A percentile compares a stretch with the other conserved stretches of the same genome.
Conservation (phyloP, 2,888 invertebrate species). For the Conchocele bisecta region DNA sequence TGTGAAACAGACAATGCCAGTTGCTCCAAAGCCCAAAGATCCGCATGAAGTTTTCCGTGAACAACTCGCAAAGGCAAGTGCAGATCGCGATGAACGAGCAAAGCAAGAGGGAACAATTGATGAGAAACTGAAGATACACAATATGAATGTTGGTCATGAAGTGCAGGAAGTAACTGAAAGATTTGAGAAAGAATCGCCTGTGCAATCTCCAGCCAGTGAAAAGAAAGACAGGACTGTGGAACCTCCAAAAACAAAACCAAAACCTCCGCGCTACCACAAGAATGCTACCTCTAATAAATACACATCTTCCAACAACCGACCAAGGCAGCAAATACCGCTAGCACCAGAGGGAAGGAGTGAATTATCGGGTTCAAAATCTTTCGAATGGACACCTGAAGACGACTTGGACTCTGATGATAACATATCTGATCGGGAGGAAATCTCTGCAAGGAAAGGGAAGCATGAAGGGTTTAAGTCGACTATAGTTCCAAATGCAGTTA, state of each 20-base stretch:
- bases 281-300: slow-evolving; percentile 49
- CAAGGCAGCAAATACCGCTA: slow-evolving; percentile 13
- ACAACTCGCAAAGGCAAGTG: slow-evolving; percentile 66
- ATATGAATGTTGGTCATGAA: background rate
- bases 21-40: slow-evolving; percentile 68
- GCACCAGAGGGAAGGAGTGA: background rate
- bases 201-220: background rate
- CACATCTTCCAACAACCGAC: slow-evolving; percentile 19
- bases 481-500: slow-evolving; percentile 65
- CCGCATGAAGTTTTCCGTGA: slow-evolving; percentile 68
- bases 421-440: slow-evolving; percentile 59
- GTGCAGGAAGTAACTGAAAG: too few species aligned
- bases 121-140: slow-evolving; percentile 44
- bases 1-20: slow-evolving; percentile 63
- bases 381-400: slow-evolving; percentile 75
- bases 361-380: slow-evolving; percentile 41
- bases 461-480: slow-evolving; percentile 72
- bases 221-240: slow-evolving; percentile 40
- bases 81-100: slow-evolving; percentile 61
- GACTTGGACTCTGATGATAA: slow-evolving; percentile 77
- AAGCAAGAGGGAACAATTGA: slow-evolving; percentile 61
- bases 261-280: slow-evolving; percentile 57
- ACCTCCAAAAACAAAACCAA: slow-evolving; percentile 47
- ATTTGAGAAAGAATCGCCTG: slow-evolving; percentile 1
- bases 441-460: slow-evolving; percentile 46